A percentile compares a stretch with the other conserved stretches of the same genome.
Conservation (phyloP, 1,140 invertebrate species). For the Ooceraea biroi region DNA sequence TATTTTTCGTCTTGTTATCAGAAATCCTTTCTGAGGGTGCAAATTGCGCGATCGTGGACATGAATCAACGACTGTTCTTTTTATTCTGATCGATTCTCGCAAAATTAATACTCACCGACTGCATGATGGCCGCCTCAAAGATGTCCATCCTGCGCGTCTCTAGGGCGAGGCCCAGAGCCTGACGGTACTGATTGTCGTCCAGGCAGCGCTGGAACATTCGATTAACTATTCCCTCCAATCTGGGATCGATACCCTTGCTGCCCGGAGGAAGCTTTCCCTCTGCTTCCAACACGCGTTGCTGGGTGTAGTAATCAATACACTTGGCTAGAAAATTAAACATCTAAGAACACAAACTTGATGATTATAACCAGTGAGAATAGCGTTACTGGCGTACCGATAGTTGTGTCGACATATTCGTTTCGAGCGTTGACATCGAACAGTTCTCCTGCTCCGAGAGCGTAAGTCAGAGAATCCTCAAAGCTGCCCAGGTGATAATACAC, state of each 20-base stretch:
- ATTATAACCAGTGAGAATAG: slow-evolving; percentile 24
- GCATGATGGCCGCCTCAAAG: slow-evolving; percentile 95
- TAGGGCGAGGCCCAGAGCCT: slow-evolving; percentile 96
- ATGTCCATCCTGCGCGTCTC: slow-evolving; percentile 99
- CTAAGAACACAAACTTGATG: slow-evolving; percentile 38
- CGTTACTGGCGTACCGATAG: slow-evolving; percentile 89
- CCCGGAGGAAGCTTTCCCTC: slow-evolving; percentile 88
- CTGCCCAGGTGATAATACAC: slow-evolving; percentile 99
- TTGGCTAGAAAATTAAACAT: slow-evolving; percentile 89
- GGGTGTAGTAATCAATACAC: slow-evolving; percentile 98
- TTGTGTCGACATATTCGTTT: slow-evolving; percentile 98
- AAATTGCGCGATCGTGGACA: too few species aligned
- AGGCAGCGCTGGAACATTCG: slow-evolving; percentile 98
- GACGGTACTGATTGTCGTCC: slow-evolving; percentile 96
- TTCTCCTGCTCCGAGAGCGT: slow-evolving; percentile 96
- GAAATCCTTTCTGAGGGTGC: too few species aligned
- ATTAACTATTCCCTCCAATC: slow-evolving; percentile 97
- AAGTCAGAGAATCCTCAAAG: slow-evolving; percentile 97
- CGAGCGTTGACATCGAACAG: slow-evolving; percentile 97
- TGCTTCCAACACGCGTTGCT: slow-evolving; percentile 91
- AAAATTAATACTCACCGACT: slow-evolving; percentile 88
- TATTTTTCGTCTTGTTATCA: too few species aligned
- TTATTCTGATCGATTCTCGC: not conserved
- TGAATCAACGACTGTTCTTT: too few species aligned
- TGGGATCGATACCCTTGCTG: slow-evolving; percentile 92